Percentiles rank a stretch among this genome's conserved stretches.
phyloP scores from a whole-genome alignment of 2,113 vertebrate genomes.

The Peucedramus taeniatus region DNA sequence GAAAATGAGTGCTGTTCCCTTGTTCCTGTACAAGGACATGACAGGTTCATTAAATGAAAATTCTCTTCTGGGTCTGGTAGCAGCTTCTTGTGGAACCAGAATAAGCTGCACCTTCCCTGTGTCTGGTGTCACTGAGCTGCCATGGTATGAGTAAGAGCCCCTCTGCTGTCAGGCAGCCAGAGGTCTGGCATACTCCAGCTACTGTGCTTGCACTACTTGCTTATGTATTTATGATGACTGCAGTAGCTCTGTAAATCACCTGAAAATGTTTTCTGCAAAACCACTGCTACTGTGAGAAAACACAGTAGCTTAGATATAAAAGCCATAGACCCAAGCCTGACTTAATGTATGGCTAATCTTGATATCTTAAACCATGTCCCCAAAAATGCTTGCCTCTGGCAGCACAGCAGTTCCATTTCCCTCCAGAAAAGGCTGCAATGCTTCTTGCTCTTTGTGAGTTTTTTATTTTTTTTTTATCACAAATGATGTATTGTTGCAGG shows the following conservation, averaged over 20 bases:
- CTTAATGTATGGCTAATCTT: neutral
- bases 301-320: neutral
- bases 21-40: neutral
- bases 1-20: neutral
- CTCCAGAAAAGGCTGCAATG: neutral
- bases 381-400: neutral
- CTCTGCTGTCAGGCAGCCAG: neutral
- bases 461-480: neutral
- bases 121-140: neutral
- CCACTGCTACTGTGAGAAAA: neutral
- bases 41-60: neutral
- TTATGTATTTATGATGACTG: constrained; percentile 10
- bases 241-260: neutral
- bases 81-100: neutral
- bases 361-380: neutral
- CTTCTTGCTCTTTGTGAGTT: neutral
- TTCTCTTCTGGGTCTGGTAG: neutral
- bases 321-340: neutral
- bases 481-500: neutral
- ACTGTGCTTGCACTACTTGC: neutral
- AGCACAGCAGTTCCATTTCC: neutral
- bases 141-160: neutral
- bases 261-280: neutral
- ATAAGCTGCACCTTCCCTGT: neutral
- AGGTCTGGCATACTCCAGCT: neutral